Evolutionary conservation across 2,113 vertebrate species (phyloP).

Genomic region (Progne subis): DNA sequence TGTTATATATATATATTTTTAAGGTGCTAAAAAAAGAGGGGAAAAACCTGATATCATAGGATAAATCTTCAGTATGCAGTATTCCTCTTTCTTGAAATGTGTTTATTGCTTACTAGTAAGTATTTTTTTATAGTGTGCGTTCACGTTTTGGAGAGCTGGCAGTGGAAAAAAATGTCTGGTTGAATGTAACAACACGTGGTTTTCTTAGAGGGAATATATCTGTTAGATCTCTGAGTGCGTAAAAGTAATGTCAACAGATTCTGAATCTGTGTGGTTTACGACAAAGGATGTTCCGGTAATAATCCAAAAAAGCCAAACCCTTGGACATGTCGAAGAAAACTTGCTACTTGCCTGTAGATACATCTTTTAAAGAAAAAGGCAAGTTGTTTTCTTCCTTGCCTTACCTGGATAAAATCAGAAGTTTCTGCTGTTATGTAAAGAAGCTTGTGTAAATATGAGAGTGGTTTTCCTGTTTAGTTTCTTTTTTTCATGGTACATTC

Average conservation of each 20-base stretch:
- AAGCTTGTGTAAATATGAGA: background rate
- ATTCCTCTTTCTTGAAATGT: background rate
- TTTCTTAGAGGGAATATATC: background rate
- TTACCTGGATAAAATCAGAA: background rate
- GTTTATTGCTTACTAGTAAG: background rate
- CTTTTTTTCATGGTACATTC: background rate
- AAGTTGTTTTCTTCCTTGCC: background rate
- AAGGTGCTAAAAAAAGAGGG: background rate
- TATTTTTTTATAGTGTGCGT: background rate
- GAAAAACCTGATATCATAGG: accelerated
- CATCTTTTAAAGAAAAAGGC: background rate
- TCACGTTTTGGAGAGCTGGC: background rate
- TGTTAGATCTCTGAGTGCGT: background rate
- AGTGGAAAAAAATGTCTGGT: background rate
- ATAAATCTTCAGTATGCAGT: background rate
- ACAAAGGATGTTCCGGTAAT: background rate
- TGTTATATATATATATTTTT: background rate
- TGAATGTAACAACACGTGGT: background rate
- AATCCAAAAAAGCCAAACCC: background rate
- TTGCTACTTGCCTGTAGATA: background rate
- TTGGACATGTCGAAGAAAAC: background rate
- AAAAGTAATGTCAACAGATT: background rate
- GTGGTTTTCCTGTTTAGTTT: background rate
- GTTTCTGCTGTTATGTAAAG: background rate
- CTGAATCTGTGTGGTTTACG: background rate